Percentiles rank a stretch among this genome's conserved stretches.
Conservation (phyloP, 2,888 invertebrate species). For the Parnassius orleans region DNA sequence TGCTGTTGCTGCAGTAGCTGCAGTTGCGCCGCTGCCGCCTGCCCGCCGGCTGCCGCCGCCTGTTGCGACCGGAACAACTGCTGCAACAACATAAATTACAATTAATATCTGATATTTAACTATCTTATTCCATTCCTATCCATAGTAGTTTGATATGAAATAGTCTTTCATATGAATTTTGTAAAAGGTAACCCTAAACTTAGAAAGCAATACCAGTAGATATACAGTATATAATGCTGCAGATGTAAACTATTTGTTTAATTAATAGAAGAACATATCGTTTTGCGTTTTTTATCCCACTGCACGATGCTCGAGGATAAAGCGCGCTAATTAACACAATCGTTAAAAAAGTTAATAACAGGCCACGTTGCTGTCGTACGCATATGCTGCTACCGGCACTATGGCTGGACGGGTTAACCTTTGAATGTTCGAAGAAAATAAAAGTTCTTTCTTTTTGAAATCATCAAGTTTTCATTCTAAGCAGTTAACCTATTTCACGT, state of each 20-base stretch:
- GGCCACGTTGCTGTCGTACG: constrained; percentile 59
- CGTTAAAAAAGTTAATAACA: constrained; percentile 77
- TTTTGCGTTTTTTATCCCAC: constrained; percentile 57
- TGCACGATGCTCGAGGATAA: constrained; percentile 55
- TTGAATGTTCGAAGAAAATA: constrained; percentile 23
- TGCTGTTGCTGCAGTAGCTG: constrained; percentile 88
- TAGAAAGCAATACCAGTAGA: too few species aligned
- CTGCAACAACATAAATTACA: constrained; percentile 78
- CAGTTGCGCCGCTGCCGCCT: constrained; percentile 85
- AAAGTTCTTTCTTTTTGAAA: constrained; percentile 8
- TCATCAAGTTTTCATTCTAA: too few species aligned
- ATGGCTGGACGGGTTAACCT: constrained; percentile 23
- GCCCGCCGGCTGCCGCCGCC: constrained; percentile 83
- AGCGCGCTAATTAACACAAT: constrained; percentile 75
- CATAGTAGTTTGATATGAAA: too few species aligned
- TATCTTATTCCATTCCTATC: neutral
- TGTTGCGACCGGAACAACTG: constrained; percentile 95
- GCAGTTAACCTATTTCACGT: too few species aligned
- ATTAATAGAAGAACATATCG: constrained; percentile 62
- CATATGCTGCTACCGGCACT: constrained; percentile 52
- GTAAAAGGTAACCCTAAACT: too few species aligned
- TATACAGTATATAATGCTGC: neutral
- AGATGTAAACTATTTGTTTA: constrained; percentile 40
- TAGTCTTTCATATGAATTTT: too few species aligned
- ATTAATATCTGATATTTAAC: constrained; percentile 1